phyloP scores from a whole-genome alignment of 2,888 invertebrate species.

The Yponomeuta plumbellus region DNA sequence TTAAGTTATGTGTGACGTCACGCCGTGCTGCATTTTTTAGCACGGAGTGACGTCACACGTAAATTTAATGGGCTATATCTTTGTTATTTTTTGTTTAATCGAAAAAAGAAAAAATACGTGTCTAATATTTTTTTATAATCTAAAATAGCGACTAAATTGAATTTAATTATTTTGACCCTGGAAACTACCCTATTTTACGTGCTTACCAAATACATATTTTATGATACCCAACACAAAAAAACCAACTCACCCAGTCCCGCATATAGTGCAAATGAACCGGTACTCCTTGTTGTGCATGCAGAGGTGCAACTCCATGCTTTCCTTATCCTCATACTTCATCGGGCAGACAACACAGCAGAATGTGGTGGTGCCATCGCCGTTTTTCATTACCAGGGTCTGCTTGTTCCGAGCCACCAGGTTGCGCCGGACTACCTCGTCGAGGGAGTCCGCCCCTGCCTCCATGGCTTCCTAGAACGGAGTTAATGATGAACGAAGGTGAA shows the following conservation, averaged over 20 bases:
- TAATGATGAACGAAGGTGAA: too few relatives aligned
- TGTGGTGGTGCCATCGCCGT: constrained; percentile 79
- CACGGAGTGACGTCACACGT: too few relatives aligned
- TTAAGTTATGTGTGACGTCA: too few relatives aligned
- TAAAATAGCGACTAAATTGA: too few relatives aligned
- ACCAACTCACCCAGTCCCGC: constrained; percentile 79
- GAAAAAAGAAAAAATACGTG: too few relatives aligned
- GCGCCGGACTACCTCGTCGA: constrained; percentile 46
- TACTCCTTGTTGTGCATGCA: constrained; percentile 85
- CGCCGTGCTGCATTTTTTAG: too few relatives aligned
- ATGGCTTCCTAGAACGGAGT: neutral
- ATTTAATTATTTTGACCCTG: too few relatives aligned
- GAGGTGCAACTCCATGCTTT: constrained; percentile 83
- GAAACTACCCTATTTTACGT: too few relatives aligned
- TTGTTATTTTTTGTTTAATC: too few relatives aligned
- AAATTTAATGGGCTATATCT: too few relatives aligned
- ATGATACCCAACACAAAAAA: neutral
- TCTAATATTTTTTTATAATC: too few relatives aligned
- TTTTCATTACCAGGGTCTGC: constrained; percentile 83
- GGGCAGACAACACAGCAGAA: constrained; percentile 88
- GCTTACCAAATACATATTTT: too few relatives aligned
- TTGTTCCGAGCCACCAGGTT: constrained; percentile 81
- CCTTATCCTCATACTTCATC: constrained; percentile 83
- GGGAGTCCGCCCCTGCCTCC: constrained; percentile 21
- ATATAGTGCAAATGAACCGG: constrained; percentile 83